Evolutionary conservation across 2,888 invertebrate species (phyloP), one percentile per base, ranked within the genome.

Genomic region (Acanthacorydalis orientalis): DNA sequence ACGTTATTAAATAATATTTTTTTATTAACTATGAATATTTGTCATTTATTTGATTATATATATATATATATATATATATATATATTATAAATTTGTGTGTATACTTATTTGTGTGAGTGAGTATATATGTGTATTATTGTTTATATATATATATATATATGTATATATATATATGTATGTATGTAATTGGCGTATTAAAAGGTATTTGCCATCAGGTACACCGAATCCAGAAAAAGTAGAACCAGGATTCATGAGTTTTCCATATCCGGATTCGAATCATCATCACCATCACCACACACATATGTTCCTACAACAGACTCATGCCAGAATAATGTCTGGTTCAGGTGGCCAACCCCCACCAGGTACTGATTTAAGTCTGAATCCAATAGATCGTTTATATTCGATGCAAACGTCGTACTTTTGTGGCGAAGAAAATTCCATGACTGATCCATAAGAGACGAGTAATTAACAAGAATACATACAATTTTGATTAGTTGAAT

Each of bases 371-470:
- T 62, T 68, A 31, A 68, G 70, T 56, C 63, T 73, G 46, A 76
- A 76, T 60, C 77, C 77, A 9, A 77, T 77, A 51, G 77, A 77
- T 63, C 68, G 76, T 39, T 60, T 77, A 12, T 77, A 77, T 57
- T 77, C 76, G 49, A 77, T 77, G 77, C 76, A 77, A 57, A 76
- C 70, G 55, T 75, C 76, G 11, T 77, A 77, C 56, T 77, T 77
- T 62, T 72, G 76, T 53, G 72, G 69, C 31, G 75, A 75, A 50
- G 74, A 73, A 32, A 53, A 64, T 23, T 53, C 55, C 38, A 57
- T 56, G 44, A 56, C 63, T 54, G 63, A 23, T 23, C 23, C 23
- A 6, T 23, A 23, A 23, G 23, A 23, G 23, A 23, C 6, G 23
- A 23, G 23, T 23, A 23, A 23, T 23, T 23, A 23, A 23, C 6